Conservation (phyloP, 2,113 vertebrate species). For the Oryzias curvinotus region DNA sequence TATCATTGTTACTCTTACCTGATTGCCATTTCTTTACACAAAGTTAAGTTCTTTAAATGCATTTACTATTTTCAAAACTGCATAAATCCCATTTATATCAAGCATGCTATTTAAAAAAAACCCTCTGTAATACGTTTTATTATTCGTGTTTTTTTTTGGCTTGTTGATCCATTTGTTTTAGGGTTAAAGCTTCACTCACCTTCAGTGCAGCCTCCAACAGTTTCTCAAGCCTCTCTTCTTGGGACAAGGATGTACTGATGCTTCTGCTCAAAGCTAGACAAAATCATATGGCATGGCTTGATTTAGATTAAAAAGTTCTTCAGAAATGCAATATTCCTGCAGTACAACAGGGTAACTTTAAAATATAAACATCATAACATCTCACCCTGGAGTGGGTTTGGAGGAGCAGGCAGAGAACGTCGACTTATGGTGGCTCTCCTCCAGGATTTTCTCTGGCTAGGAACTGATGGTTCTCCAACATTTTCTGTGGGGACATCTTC, state of each 20-base stretch:
- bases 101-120: background rate
- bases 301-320: too few relatives aligned
- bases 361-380: background rate
- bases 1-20: too few relatives aligned
- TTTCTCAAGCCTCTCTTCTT: slow-evolving; percentile 70
- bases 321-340: too few relatives aligned
- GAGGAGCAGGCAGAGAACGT: slow-evolving; percentile 72
- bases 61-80: too few relatives aligned
- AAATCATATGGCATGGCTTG: too few relatives aligned
- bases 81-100: too few relatives aligned
- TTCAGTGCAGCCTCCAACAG: slow-evolving; percentile 74
- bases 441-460: slow-evolving; percentile 73
- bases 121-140: background rate
- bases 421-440: slow-evolving; percentile 72
- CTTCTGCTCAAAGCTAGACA: slow-evolving; percentile 60
- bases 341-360: background rate
- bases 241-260: slow-evolving; percentile 69
- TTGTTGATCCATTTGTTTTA: background rate
- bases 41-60: too few relatives aligned
- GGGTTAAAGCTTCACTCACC: slow-evolving; percentile 46
- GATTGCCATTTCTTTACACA: too few relatives aligned
- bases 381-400: slow-evolving; percentile 67
- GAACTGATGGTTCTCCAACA: slow-evolving; percentile 30
- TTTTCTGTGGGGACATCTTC: slow-evolving; percentile 11
- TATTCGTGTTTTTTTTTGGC: background rate